Percentiles rank a stretch among this genome's conserved stretches.
These are phyloP conservation scores for Montipora sp. DNA, from an alignment of 64 coral and sea anemone species.

Conservation along the genomic window DNA sequence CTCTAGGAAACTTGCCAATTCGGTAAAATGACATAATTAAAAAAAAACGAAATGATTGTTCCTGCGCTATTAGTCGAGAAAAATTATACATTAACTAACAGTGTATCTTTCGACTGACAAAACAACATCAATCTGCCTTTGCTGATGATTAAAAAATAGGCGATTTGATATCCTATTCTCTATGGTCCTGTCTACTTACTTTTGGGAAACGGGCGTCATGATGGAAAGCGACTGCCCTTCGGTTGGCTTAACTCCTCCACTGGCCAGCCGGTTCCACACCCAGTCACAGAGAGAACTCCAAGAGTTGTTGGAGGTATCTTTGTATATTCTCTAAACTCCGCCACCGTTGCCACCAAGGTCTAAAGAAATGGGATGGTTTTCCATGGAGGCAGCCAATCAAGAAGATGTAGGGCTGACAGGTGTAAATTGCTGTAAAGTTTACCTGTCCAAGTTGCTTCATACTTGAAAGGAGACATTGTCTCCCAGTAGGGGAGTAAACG, in stretches of 20 bases:
- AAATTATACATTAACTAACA: slow-evolving; percentile 14
- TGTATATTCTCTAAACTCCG: slow-evolving; percentile 29
- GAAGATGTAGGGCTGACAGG: slow-evolving; percentile 50
- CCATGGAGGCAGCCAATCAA: slow-evolving; percentile 45
- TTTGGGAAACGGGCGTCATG: slow-evolving; percentile 34
- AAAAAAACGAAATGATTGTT: slow-evolving; percentile 20
- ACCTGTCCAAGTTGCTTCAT: slow-evolving; percentile 37
- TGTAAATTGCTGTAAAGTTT: slow-evolving; percentile 26
- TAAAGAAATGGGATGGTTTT: slow-evolving; percentile 53
- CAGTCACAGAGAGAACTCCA: slow-evolving; percentile 40
- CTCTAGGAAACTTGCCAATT: slow-evolving; percentile 11
- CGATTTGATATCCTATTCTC: slow-evolving; percentile 7
- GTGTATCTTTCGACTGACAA: slow-evolving; percentile 21
- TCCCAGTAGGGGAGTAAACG: slow-evolving; percentile 35
- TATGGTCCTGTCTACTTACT: slow-evolving; percentile 36
- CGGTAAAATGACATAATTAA: slow-evolving; percentile 18
- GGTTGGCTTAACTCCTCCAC: slow-evolving; percentile 20
- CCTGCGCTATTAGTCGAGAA: slow-evolving; percentile 17
- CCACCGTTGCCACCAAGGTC: slow-evolving; percentile 21
- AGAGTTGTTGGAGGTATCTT: slow-evolving; percentile 35
- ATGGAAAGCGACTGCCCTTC: slow-evolving; percentile 40
- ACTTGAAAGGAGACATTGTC: slow-evolving; percentile 26
- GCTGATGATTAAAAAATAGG: slow-evolving; percentile 6
- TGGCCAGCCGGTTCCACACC: slow-evolving; percentile 31
- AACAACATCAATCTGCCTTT: slow-evolving; percentile 14